These are phyloP conservation scores for Typhlichthys subterraneus DNA, from an alignment of 2,797 vertebrate genomes.

Conservation along the genomic window DNA sequence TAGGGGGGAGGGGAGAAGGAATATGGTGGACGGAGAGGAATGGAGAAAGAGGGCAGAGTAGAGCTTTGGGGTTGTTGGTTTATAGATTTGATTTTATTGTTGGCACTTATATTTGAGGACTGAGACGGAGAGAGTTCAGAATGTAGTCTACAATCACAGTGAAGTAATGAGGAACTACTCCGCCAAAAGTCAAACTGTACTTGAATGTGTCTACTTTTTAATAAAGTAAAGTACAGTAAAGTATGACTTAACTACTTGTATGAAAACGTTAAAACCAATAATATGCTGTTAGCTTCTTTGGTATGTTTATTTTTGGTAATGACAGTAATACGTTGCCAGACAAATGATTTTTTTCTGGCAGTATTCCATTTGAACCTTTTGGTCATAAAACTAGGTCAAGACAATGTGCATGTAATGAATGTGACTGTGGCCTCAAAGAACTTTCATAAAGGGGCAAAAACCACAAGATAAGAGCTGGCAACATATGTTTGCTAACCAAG, in stretches of 20 bases:
- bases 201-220: too few species aligned
- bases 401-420: conserved; percentile 13
- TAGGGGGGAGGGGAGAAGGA: neutral
- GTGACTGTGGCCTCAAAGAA: conserved; percentile 12
- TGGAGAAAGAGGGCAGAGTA: neutral
- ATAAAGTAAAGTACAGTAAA: too few species aligned
- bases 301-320: neutral
- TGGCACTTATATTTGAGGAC: neutral
- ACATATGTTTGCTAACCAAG: conserved; percentile 50
- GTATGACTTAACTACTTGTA: too few species aligned
- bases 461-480: conserved; percentile 31
- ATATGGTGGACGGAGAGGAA: neutral
- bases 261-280: too few species aligned
- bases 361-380: too few species aligned
- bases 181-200: too few species aligned
- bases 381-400: neutral
- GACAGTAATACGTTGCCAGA: too few species aligned
- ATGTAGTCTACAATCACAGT: neutral
- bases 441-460: conserved; percentile 24
- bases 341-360: too few species aligned
- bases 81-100: neutral
- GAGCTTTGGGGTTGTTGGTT: neutral
- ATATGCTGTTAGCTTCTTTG: neutral
- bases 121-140: neutral
- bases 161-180: too few species aligned